Evolutionary conservation across 1,140 invertebrate species (phyloP), one percentile per base, ranked within the genome.

Genomic region (Myzus persicae): DNA sequence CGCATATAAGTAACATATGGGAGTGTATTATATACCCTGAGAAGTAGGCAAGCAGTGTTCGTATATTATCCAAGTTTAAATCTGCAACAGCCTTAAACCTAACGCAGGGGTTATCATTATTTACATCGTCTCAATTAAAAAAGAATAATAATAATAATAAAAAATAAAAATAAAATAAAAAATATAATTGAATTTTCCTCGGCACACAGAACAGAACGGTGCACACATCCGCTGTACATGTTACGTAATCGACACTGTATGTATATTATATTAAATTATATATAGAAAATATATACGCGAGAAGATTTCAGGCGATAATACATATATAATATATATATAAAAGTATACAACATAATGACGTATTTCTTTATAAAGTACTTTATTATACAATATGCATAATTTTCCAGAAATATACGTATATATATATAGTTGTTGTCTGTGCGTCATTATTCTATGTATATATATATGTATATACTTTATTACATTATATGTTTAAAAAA

Each of bases 281-380:
- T 18, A 31, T 85, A 85, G 11, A 44, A 76, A 46, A 85, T 44
- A 89, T 89, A 89, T 38, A 51, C 9, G 46, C 87, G 46, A 89
- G 51, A 89, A 89, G 87, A 89, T 89, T 89, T 38, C 22, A 51
- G 87, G 24, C 87, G 87, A 89, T 89, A 89, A 89, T 51, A 89
- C 18, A 87, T n/a, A 87, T 31, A n/a, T 18, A 38, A 44, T 31
- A 40, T 22, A 36, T 22, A 81, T 22, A 81, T 38, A 76, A 14
- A 48, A 1, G 14, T 48, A 48, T 48, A 48, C 14, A 48, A 48
- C 24, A 42, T 84, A 84, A 84, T 42, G n/a, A n/a, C n/a, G 82
- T 31, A 84, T 84, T 84, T 84, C 36, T 87, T 87, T 46, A 48
- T 88, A 88, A 88, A 88, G 31, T 88, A 48, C 85, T 88, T 88